A percentile compares a stretch with the other conserved stretches of the same genome.
Evolutionary conservation across 2,113 vertebrate genomes (phyloP).

Genomic region (Mormoops blainvillei): DNA sequence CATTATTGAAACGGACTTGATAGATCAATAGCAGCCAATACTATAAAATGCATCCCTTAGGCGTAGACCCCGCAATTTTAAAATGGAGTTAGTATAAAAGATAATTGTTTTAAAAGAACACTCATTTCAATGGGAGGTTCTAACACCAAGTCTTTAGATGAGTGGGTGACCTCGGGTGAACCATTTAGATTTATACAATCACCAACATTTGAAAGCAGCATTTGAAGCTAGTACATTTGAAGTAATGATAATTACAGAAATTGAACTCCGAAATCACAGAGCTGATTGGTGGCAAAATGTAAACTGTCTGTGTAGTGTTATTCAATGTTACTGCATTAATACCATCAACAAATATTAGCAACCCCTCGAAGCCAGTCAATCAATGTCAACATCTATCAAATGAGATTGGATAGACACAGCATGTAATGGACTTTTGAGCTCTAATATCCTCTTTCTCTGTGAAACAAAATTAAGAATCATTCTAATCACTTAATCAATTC

Average conservation of each 20-base stretch:
- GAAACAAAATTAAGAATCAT: not conserved
- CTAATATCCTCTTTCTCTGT: not conserved
- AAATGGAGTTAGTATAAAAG: not conserved
- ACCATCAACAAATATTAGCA: constrained; percentile 2
- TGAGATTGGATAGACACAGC: not conserved
- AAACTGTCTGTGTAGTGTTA: not conserved
- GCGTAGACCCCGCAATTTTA: not conserved
- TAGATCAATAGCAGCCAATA: not conserved
- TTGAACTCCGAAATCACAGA: constrained; percentile 39
- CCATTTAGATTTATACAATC: not conserved
- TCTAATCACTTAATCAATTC: not conserved
- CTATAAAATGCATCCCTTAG: not conserved
- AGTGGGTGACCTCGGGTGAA: not conserved
- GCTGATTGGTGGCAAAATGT: constrained; percentile 47
- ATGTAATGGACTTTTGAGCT: not conserved
- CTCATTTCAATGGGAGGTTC: not conserved
- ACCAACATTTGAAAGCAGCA: not conserved
- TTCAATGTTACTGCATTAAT: not conserved
- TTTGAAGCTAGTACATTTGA: constrained; percentile 21
- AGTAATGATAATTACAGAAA: constrained; percentile 39
- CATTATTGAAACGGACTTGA: not conserved
- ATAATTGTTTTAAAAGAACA: constrained; percentile 3
- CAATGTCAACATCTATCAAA: constrained; percentile 32
- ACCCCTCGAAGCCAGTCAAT: not conserved
- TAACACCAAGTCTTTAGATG: not conserved